Percentiles rank a stretch among this genome's conserved stretches.
Conservation (phyloP, 2,888 invertebrate genomes). For the Eumacrocentrus americanus region DNA sequence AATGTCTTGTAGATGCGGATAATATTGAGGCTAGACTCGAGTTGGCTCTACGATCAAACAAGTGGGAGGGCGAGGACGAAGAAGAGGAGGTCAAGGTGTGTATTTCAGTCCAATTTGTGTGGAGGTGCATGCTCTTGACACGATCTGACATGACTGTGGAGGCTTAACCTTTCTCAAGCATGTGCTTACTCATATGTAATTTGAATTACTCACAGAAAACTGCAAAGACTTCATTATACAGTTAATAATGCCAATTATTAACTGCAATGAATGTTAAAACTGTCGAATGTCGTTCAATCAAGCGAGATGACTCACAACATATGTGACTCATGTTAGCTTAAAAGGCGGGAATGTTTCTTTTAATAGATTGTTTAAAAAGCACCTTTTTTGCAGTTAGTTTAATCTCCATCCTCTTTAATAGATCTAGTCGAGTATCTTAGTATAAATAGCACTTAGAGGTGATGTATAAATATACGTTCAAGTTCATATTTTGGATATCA, state of each 20-base stretch:
- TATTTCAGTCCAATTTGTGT: slow-evolving; percentile 18
- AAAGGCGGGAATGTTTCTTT: neutral
- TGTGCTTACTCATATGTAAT: slow-evolving; percentile 38
- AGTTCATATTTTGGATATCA: neutral
- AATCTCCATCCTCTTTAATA: no score
- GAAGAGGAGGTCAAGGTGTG: slow-evolving; percentile 84
- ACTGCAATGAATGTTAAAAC: no score
- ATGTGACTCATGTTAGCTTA: neutral
- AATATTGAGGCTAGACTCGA: slow-evolving; percentile 73
- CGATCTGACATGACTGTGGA: slow-evolving; percentile 8
- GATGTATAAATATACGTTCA: neutral
- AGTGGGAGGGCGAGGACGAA: slow-evolving; percentile 90
- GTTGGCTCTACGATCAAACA: slow-evolving; percentile 70
- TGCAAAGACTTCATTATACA: neutral
- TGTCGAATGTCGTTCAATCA: neutral
- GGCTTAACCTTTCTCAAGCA: slow-evolving; percentile 46
- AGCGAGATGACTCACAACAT: neutral
- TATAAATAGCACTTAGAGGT: neutral
- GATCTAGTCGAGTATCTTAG: no score
- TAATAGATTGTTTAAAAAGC: neutral
- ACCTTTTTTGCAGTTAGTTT: no score
- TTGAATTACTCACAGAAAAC: neutral
- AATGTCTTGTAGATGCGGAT: slow-evolving; percentile 71
- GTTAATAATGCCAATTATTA: neutral
- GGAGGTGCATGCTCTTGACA: neutral